phyloP scores from a whole-genome alignment of 1,140 invertebrate genomes.

The Trachymyrmex septentrionalis region DNA sequence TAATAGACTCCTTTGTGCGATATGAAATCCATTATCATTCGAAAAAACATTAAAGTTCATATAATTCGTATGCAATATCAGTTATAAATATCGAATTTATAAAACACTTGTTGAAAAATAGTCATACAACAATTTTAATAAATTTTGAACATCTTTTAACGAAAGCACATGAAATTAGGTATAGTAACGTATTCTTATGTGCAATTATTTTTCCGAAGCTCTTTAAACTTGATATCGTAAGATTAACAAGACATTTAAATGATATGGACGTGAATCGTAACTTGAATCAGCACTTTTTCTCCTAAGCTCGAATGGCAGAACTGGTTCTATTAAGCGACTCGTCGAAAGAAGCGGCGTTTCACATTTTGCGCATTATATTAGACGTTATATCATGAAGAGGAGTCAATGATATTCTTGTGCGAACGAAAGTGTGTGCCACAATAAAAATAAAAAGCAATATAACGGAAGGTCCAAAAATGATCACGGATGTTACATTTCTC shows the following conservation, averaged over 20 bases:
- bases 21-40: neutral
- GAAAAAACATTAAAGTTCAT: neutral
- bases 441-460: slow-evolving; percentile 22
- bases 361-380: slow-evolving; percentile 13
- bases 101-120: neutral
- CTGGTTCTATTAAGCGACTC: neutral
- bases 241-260: slow-evolving; percentile 22
- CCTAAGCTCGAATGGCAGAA: neutral
- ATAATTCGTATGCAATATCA: neutral
- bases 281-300: slow-evolving; percentile 15
- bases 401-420: slow-evolving; percentile 16
- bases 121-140: neutral
- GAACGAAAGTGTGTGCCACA: slow-evolving; percentile 1
- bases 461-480: neutral
- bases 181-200: neutral
- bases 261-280: slow-evolving; percentile 6
- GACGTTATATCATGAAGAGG: neutral
- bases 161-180: neutral
- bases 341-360: slow-evolving; percentile 6
- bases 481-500: neutral
- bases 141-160: neutral
- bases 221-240: slow-evolving; percentile 14
- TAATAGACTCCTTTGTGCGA: neutral
- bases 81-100: neutral
- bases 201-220: slow-evolving; percentile 18